Conservation (phyloP, 2,113 vertebrate species). For the Ailurus styani region DNA sequence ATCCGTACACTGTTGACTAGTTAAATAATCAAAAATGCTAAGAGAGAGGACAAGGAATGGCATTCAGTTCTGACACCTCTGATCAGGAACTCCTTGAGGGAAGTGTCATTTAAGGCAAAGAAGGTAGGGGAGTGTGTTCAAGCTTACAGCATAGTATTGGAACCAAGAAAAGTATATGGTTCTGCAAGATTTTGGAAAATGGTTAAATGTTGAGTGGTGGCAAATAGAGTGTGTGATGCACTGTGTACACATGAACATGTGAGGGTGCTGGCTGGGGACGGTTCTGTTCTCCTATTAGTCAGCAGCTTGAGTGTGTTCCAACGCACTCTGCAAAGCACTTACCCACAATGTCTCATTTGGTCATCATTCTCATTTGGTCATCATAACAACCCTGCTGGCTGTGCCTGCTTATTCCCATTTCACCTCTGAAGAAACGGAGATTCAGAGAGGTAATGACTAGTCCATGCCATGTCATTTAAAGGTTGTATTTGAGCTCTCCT, state of each 20-base stretch:
- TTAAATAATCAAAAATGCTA: not conserved
- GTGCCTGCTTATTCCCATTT: not conserved
- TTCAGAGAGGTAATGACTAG: not conserved
- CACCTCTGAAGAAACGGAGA: not conserved
- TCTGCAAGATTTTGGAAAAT: not conserved
- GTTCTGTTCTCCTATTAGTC: not conserved
- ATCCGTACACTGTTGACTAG: not conserved
- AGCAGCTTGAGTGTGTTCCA: not conserved
- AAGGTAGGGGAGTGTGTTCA: not conserved
- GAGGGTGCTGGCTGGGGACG: not conserved
- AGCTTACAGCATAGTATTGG: not conserved
- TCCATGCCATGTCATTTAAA: not conserved
- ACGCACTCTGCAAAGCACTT: not conserved
- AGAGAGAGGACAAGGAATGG: not conserved
- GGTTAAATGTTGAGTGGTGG: too few relatives aligned
- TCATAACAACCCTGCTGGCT: not conserved
- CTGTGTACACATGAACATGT: rapidly evolving
- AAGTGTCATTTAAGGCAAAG: not conserved
- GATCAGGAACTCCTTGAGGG: not conserved
- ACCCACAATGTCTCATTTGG: not conserved
- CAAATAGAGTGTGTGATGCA: rapidly evolving
- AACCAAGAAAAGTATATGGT: not conserved
- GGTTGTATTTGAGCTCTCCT: not conserved
- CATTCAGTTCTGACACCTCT: not conserved
- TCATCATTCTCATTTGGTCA: not conserved